Base-by-base conservation (phyloP, 2,888 invertebrate genomes). In the Ecliptopera silaceata region DNA sequence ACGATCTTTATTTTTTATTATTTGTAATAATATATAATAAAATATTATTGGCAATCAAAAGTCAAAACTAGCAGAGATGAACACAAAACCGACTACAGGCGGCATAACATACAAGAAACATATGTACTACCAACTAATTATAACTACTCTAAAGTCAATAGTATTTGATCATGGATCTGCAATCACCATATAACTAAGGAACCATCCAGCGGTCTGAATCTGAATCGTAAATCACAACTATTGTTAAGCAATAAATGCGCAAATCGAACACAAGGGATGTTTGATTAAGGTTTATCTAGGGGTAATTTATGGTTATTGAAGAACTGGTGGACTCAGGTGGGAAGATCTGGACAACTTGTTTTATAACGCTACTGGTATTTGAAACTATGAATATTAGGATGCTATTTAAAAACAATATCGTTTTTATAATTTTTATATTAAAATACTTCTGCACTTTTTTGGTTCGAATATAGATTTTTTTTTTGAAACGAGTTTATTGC, bases 221-320 rank as follows among this genome's bases (percentile, higher is more conserved):
- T 41, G 41, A 12, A 41, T 41, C 87, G 82, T 88, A 90, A 89
- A 90, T 89, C 86, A 88, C 77, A 88, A 88, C 88, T 88, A 88
- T 88, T 89, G 88, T 88, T 82, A 76, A 77, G 79, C 83, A 87
- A 87, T 89, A 88, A 90, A 88, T 82, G 85, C 75, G 77, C 73
- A 79, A 82, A 85, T 86, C 81, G 88, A 88, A 84, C 86, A 83
- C 88, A 80, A 82, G 86, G 86, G 86, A 86, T 83, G 80, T 85
- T 88, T 88, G 86, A 89, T 88, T 88, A 89, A 84, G 87, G 84
- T 86, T 88, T 89, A 89, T 88, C 87, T 84, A 36, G 32, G 76
- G 82, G 84, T 86, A 86, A 88, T 88, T 88, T 88, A 86, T 80
- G 82, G 77, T 84, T 85, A 87, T 83, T 80, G 82, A 80, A 69